Percentiles rank a stretch among this genome's conserved stretches.
Evolutionary conservation across 1,140 invertebrate species (phyloP).

Genomic region (Rhopalosiphum padi): DNA sequence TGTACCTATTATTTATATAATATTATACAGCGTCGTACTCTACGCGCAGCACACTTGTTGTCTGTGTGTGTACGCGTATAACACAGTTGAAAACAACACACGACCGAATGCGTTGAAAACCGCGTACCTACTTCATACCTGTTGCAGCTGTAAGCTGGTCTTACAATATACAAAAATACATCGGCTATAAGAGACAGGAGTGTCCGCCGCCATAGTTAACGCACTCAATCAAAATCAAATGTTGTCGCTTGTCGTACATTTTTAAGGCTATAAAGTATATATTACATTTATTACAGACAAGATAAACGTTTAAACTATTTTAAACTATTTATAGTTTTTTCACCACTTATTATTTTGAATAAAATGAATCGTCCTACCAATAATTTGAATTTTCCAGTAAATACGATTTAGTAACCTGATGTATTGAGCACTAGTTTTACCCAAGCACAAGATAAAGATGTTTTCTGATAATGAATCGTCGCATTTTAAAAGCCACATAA

Average conservation of each 20-base stretch:
- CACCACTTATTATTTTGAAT: not conserved
- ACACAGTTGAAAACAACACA: slow-evolving; percentile 18
- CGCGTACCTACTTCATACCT: not conserved
- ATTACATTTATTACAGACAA: not conserved
- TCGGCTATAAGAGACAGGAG: not conserved
- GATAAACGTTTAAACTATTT: not conserved
- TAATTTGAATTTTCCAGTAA: not conserved
- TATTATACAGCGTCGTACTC: not conserved
- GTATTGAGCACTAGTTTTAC: not conserved
- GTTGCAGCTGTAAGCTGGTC: not conserved
- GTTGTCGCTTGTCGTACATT: not conserved
- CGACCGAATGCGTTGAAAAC: slow-evolving; percentile 35
- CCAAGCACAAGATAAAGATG: not conserved
- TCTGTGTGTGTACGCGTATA: not conserved
- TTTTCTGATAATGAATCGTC: not conserved
- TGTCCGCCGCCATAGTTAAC: not conserved
- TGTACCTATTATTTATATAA: too few relatives aligned
- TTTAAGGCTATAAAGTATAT: not conserved
- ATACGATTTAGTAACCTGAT: not conserved
- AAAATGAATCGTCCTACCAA: not conserved
- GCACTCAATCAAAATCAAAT: not conserved
- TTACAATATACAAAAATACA: not conserved
- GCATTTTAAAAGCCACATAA: not conserved
- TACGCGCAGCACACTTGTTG: not conserved
- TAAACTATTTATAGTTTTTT: not conserved